Evolutionary conservation across 2,113 vertebrate species (phyloP), one percentile per base, ranked within the genome.

Genomic region (Oenanthe oenanthe): DNA sequence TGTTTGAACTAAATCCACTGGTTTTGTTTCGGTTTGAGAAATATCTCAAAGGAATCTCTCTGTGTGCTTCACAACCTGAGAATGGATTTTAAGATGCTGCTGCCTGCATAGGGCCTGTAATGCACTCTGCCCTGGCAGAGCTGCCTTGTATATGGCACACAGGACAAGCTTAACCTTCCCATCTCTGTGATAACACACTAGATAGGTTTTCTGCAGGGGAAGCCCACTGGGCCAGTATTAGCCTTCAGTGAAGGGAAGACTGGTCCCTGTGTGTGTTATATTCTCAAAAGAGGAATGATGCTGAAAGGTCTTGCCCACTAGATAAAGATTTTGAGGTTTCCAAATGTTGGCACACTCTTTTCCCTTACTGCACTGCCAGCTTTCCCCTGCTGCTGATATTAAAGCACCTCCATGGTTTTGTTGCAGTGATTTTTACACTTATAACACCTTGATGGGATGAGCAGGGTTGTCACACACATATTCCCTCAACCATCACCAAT

Each of bases 371-470:
- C 54, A 34, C 58, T 66, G 32, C 47, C 61, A 85, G 54, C 20
- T 77, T 53, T 65, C 63, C n/a, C 45, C n/a, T 65, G 29, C 54
- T 40, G 34, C 36, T 53, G 50, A 13, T 1, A 1, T n/a, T 73
- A 47, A 57, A 11, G 14, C 32, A 53, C 63, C 18, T 60, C 28
- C 17, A 8, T 8, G 10, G 3, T 38, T 89, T 73, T 42, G 9
- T 34, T 42, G 16, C 0, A 0, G 34, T 68, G 66, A 77, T n/a
- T 56, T 72, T 60, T 34, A 29, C 2, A 31, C 29, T 79, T 85
- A 4, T 0, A 24, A 51, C 8, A 42, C 61, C 54, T 54, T 12
- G 48, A 31, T 31, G 56, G 31, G 47, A 47, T 53, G 45, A 85
- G 20, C 16, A 51, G 40, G 19, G 18, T 38, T 81, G 66, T 48